These are phyloP conservation scores for Vombatus ursinus DNA, from an alignment of 2,113 vertebrate species.

Conservation along the genomic window DNA sequence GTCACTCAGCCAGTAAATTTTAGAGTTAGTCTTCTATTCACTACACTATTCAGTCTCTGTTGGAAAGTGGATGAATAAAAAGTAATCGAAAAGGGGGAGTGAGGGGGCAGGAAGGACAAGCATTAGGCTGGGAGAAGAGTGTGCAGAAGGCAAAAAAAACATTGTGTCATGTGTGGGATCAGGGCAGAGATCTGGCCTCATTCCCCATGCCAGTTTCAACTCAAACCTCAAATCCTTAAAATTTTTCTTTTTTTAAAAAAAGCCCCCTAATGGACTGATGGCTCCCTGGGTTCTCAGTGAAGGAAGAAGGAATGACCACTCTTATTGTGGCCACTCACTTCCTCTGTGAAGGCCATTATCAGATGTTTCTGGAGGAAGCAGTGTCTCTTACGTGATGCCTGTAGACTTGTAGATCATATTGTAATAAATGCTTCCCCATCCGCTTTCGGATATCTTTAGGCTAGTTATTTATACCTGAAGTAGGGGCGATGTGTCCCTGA, in stretches of 20 bases:
- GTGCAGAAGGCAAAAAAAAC: not conserved
- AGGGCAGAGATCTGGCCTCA: not conserved
- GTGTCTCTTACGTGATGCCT: not conserved
- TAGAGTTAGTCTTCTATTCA: not conserved
- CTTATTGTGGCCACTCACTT: not conserved
- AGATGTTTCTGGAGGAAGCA: not conserved
- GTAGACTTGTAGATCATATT: not conserved
- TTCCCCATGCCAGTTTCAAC: not conserved
- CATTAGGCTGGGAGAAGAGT: not conserved
- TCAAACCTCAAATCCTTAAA: not conserved
- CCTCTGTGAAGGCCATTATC: not conserved
- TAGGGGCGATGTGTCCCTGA: not conserved
- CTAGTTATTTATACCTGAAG: not conserved
- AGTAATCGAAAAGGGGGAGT: not conserved
- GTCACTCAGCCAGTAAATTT: not conserved
- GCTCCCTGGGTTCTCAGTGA: not conserved
- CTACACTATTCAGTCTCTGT: not conserved
- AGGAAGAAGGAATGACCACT: not conserved
- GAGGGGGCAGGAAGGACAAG: too few species aligned
- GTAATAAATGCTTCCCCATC: not conserved
- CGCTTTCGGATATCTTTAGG: not conserved
- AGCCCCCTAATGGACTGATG: not conserved
- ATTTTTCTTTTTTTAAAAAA: not conserved
- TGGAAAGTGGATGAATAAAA: not conserved
- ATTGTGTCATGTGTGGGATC: not conserved